Evolutionary conservation across 2,888 invertebrate species (phyloP), one percentile per base, ranked within the genome.

Genomic region (Campopleginae sp.): DNA sequence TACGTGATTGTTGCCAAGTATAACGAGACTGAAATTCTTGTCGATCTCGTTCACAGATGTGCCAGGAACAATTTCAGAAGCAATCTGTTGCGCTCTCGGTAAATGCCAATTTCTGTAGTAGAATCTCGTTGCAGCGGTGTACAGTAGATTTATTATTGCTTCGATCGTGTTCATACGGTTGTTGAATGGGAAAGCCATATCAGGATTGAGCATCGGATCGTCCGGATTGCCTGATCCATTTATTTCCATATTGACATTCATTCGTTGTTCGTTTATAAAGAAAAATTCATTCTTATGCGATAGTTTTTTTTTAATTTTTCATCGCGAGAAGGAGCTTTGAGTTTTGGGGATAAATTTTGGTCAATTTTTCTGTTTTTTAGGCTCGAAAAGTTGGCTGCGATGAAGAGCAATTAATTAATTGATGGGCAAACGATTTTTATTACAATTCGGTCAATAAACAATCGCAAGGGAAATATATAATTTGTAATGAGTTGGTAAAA

Each of bases 1-100:
- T 65, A 93, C 87, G 83, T 92, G 92, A 88, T 92, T 92, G 87
- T 92, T 93, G 42, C 92, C 91, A 72, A 93, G 87, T 85, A 93
- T 91, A 46, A 92, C 90, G 70, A 92, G 88, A 85, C 92, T 92
- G 65, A 91, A 93, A 88, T 93, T 92, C 44, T 85, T 87, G 80
- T 92, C 92, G 72, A 93, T 91, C 19, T 90, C 89, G 48, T 65
- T 85, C 74, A 91, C 89, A 31, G 91, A 89, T 10, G 88, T 90
- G 19, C 88, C 89, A n/a, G 89, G 86, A 42, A 84, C 81, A 86
- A 90, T 88, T 89, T 89, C 90, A 81, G 88, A 87, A 65, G 90
- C 91, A 80, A 91, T 90, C 79, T 72, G 84, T 88, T 92, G 90
- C 70, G 92, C 92, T 17, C 71, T 72, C 48, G 91, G 89, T 75